These are phyloP conservation scores for Archips xylosteana DNA, from an alignment of 2,888 invertebrate genomes.

Conservation along the genomic window DNA sequence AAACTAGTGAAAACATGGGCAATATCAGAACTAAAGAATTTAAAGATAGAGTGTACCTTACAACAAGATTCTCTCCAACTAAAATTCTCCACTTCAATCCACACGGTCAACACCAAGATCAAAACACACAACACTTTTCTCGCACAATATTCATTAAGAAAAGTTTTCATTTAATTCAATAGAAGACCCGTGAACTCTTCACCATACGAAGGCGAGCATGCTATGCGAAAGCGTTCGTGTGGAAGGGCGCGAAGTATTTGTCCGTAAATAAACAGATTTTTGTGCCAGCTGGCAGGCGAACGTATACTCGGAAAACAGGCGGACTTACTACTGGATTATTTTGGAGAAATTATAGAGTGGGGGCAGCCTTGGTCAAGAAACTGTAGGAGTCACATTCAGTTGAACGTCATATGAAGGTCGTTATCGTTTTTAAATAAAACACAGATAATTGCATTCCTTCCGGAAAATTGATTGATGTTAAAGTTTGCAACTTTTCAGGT, in stretches of 20 bases:
- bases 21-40: no score
- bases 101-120: constrained; percentile 47
- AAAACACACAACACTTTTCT: constrained; percentile 48
- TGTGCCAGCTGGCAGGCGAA: constrained; percentile 48
- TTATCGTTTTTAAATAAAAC: constrained; percentile 2
- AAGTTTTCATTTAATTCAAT: constrained; percentile 49
- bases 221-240: constrained; percentile 9
- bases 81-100: constrained; percentile 49
- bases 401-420: background rate
- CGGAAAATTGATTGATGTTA: no score
- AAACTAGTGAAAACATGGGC: no score
- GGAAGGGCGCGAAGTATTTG: constrained; percentile 36
- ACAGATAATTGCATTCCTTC: no score
- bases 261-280: constrained; percentile 45
- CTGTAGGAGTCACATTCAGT: background rate
- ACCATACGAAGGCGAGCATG: background rate
- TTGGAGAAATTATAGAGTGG: constrained; percentile 49
- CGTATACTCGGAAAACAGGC: constrained; percentile 25
- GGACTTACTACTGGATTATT: constrained; percentile 47
- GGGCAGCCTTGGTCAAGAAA: constrained; percentile 28
- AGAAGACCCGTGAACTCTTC: background rate
- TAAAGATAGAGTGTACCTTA: constrained; percentile 15
- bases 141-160: constrained; percentile 11
- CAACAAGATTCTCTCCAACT: background rate
- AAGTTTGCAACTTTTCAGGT: no score